phyloP scores from a whole-genome alignment of 2,113 vertebrate genomes.

The Dasyprocta punctata region DNA sequence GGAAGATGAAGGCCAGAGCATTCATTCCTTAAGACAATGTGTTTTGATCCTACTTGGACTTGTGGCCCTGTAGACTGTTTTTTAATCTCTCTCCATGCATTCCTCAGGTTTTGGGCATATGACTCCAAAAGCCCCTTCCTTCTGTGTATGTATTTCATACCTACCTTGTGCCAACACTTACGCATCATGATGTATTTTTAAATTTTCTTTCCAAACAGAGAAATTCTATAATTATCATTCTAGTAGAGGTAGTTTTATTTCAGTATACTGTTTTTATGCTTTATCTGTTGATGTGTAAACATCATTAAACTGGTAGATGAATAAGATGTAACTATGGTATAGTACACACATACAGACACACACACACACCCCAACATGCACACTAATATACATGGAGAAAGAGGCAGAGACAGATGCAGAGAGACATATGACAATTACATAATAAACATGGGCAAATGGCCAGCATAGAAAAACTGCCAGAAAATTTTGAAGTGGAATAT shows the following conservation, averaged over 20 bases:
- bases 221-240: constrained; percentile 22
- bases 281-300: neutral
- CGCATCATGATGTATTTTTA: neutral
- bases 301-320: neutral
- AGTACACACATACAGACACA: neutral
- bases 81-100: neutral
- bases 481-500: neutral
- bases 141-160: neutral
- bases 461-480: neutral
- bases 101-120: neutral
- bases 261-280: neutral
- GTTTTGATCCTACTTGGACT: neutral
- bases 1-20: neutral
- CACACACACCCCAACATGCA: neutral
- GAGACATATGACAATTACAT: neutral
- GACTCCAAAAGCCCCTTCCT: neutral
- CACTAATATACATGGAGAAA: neutral
- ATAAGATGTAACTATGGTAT: neutral
- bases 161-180: neutral
- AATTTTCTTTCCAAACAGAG: neutral
- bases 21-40: neutral
- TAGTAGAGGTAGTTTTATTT: constrained; percentile 30
- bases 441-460: neutral
- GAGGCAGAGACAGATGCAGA: neutral
- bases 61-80: neutral